These are phyloP conservation scores for Drosophila subpulchrella DNA, from an alignment of 1,140 invertebrate genomes.

Conservation along the genomic window DNA sequence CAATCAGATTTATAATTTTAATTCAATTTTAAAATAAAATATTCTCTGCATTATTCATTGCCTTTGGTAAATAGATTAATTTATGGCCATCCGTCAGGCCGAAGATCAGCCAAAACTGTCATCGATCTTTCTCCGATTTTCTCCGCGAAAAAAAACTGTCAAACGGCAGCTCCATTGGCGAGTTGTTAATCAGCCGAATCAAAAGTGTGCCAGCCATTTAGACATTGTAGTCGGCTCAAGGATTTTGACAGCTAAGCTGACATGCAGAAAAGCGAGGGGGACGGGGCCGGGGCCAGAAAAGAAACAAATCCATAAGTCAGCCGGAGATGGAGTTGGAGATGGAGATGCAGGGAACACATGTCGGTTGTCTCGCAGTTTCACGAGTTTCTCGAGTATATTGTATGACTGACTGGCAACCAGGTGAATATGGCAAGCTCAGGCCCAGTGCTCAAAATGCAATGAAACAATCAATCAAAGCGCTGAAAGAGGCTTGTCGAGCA, in stretches of 20 bases:
- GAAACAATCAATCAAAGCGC: constrained; percentile 79
- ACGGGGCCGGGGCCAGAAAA: constrained; percentile 1
- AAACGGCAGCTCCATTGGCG: constrained; percentile 42
- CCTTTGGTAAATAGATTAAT: constrained; percentile 26
- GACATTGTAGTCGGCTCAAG: constrained; percentile 69
- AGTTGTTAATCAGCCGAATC: constrained; percentile 67
- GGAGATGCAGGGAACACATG: constrained; percentile 50
- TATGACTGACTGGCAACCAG: constrained; percentile 48
- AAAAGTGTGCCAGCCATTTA: constrained; percentile 56
- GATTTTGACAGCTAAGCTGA: constrained; percentile 80
- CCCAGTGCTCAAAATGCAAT: constrained; percentile 69
- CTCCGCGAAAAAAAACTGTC: constrained; percentile 42
- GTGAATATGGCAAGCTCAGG: constrained; percentile 65
- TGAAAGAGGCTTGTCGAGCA: constrained; percentile 71
- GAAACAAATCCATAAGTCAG: constrained; percentile 29
- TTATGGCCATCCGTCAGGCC: constrained; percentile 19
- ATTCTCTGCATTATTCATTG: constrained; percentile 1
- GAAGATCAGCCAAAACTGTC: constrained; percentile 63
- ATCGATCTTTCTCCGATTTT: constrained; percentile 56
- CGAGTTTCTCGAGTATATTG: constrained; percentile 10
- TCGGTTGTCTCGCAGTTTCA: constrained; percentile 51
- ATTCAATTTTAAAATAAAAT: constrained; percentile 12
- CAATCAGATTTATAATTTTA: constrained; percentile 13
- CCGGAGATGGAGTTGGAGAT: constrained; percentile 11
- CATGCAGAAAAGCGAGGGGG: constrained; percentile 51